These are phyloP conservation scores for Hyalella azteca DNA, from an alignment of 2,888 invertebrate species.

Conservation along the genomic window DNA sequence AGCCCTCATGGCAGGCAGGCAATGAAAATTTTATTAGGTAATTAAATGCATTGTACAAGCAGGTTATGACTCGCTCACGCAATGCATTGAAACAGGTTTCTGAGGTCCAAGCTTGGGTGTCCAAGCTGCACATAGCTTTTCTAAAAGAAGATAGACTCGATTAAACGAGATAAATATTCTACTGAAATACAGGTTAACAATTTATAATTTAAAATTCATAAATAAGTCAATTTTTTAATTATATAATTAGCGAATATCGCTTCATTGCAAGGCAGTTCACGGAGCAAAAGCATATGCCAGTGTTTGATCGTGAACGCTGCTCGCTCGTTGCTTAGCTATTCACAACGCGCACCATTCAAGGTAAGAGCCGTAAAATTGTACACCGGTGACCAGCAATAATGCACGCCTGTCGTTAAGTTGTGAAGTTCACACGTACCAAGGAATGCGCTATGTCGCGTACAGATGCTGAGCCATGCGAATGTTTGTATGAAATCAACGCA, in stretches of 20 bases:
- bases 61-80: constrained; percentile 7
- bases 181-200: too few species aligned
- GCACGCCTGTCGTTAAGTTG: constrained; percentile 19
- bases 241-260: too few species aligned
- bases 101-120: neutral
- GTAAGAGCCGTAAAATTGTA: constrained; percentile 19
- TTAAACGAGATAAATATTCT: too few species aligned
- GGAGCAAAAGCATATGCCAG: too few species aligned
- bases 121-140: too few species aligned
- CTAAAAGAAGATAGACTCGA: too few species aligned
- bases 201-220: too few species aligned
- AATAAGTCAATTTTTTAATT: too few species aligned
- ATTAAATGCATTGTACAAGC: constrained; percentile 30
- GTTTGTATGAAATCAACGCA: too few species aligned
- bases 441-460: neutral
- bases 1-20: constrained; percentile 19
- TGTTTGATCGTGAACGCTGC: neutral
- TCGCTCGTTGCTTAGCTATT: neutral
- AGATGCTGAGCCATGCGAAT: too few species aligned
- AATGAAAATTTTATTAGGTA: constrained; percentile 30
- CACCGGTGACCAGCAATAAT: constrained; percentile 27
- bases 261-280: too few species aligned
- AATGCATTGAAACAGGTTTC: constrained; percentile 27
- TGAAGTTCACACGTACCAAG: neutral
- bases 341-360: constrained; percentile 19